phyloP scores from a whole-genome alignment of 2,113 vertebrate species.

The Cynopterus brachyotis region DNA sequence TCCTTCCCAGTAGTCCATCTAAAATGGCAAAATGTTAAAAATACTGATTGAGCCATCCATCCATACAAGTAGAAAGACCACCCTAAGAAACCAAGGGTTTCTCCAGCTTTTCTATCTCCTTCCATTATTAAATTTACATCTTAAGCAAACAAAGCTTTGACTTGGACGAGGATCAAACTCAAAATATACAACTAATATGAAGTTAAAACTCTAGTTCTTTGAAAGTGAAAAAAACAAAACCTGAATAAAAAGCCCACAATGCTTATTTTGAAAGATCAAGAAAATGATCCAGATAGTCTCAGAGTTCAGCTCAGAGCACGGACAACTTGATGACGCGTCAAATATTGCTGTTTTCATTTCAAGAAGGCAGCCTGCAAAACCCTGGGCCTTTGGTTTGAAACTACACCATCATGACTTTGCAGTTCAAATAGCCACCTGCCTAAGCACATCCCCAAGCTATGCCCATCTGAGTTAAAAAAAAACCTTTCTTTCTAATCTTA shows the following conservation, averaged over 20 bases:
- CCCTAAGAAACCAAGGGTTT: fast-evolving
- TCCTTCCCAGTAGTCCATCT: not conserved
- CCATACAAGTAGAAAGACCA: not conserved
- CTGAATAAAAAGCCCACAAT: not conserved
- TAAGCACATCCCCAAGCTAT: not conserved
- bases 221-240: not conserved
- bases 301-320: not conserved
- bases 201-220: not conserved
- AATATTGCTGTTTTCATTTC: fast-evolving
- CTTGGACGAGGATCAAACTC: not conserved
- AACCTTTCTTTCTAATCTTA: not conserved
- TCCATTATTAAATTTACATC: fast-evolving
- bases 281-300: not conserved
- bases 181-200: not conserved
- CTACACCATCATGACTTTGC: fast-evolving
- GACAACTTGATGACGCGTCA: not conserved
- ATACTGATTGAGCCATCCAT: fast-evolving
- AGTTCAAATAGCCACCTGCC: fast-evolving
- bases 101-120: not conserved
- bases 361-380: fast-evolving
- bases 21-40: not conserved
- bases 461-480: fast-evolving
- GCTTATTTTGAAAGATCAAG: not conserved
- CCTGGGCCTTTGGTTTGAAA: not conserved
- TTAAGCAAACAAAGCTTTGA: not conserved